These are phyloP conservation scores for Caenorhabditis zanzibari DNA, from an alignment of 2,888 invertebrate species.

Conservation along the genomic window DNA sequence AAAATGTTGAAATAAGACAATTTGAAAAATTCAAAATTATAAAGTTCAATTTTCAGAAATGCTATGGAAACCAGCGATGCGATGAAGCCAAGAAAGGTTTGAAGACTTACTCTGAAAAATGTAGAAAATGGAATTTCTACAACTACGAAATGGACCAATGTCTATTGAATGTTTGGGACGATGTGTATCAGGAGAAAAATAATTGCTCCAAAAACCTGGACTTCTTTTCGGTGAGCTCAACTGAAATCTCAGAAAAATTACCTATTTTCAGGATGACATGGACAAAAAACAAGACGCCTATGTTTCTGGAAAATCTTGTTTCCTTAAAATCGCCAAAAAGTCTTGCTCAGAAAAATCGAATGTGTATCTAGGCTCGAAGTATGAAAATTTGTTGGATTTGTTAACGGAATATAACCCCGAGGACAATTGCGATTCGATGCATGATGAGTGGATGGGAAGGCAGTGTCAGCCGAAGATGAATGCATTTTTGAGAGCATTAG, in stretches of 20 bases:
- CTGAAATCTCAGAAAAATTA: background rate
- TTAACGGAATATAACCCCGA: background rate
- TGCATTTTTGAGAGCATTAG: background rate
- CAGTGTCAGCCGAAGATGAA: background rate
- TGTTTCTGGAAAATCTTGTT: constrained; percentile 2
- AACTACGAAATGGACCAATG: background rate
- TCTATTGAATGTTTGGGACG: constrained; percentile 7
- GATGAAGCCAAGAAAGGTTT: background rate
- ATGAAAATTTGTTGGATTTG: background rate
- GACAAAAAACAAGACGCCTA: background rate
- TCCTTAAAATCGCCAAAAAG: background rate
- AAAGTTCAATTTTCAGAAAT: constrained; percentile 25
- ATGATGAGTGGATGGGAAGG: background rate
- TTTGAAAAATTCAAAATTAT: too few species aligned
- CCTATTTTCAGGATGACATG: background rate
- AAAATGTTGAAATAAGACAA: too few species aligned
- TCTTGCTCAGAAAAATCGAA: background rate
- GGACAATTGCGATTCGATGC: background rate
- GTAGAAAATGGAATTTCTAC: background rate
- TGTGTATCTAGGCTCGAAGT: background rate
- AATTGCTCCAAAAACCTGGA: constrained; percentile 7
- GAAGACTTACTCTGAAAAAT: background rate
- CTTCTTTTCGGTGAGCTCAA: constrained; percentile 6
- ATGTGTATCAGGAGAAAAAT: background rate
- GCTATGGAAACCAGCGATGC: background rate